Percentiles rank a stretch among this genome's conserved stretches.
These are phyloP conservation scores for Trissonchulus latispiculum DNA, from an alignment of 2,888 invertebrate species.

Conservation along the genomic window DNA sequence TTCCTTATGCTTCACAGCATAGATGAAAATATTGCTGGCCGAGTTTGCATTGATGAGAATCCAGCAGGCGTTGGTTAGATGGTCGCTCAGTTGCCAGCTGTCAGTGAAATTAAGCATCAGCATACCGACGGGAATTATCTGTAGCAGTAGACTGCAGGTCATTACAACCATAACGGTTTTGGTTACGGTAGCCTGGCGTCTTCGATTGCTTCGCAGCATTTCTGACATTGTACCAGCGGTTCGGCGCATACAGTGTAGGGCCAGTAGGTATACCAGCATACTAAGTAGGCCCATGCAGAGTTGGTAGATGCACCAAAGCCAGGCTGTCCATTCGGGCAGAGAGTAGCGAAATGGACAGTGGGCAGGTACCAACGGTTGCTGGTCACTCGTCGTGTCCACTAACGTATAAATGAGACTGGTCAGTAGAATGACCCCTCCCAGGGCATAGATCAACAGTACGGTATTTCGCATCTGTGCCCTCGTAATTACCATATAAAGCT, in stretches of 20 bases:
- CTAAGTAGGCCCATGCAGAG: background rate
- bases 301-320: background rate
- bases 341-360: background rate
- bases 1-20: no score
- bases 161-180: background rate
- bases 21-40: background rate
- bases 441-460: background rate
- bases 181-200: background rate
- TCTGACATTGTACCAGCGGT: background rate
- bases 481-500: background rate
- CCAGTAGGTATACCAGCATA: background rate
- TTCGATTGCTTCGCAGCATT: background rate
- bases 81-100: background rate
- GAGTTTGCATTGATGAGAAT: background rate
- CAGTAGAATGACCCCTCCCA: background rate
- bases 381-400: background rate
- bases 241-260: background rate
- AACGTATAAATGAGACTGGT: background rate
- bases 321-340: background rate
- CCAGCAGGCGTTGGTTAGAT: background rate
- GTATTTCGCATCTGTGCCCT: background rate
- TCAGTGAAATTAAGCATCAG: background rate
- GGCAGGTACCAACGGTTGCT: no score
- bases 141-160: background rate
- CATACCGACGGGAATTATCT: background rate